Base-by-base conservation (phyloP, 2,797 vertebrate species). In the Silurus aristotelis region DNA sequence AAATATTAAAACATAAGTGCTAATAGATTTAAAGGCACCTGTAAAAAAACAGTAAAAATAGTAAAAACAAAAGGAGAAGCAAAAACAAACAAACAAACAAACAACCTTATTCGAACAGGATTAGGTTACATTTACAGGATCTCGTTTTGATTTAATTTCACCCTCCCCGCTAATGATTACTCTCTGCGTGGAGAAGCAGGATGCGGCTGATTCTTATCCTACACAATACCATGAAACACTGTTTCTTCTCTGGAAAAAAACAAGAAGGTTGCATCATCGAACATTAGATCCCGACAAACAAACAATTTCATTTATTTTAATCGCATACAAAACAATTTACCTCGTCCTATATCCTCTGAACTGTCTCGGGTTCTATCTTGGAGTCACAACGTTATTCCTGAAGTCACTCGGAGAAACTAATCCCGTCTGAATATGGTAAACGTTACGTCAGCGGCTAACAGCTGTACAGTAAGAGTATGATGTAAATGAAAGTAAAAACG, bases 11-110 rank as follows among this genome's bases (percentile, higher is more conserved):
- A 87, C 20, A 8, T 48, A 82, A 87, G 68, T 76, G 82, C 82
- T 63, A 78, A 43, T 67, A 87, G 12, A 80, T 70, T 25, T 52
- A 73, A 85, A 58, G 83, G 71, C 31, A 83, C 55, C 81, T 80
- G 73, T 46, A 87, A 85, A 86, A 67, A 84, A 78, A 77, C 78
- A 67, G 80, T 70, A 80, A 86, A 70, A 68, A 60, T 27, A 27
- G 66, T 17, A 25, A 52, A 64, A 79, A 63, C 5, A 43, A 25
- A 75, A 63, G 9, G 56, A 63, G 5, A 19, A 56, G 9, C 8
- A 9, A 56, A 56, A 56, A 9, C 55, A 14, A 56, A 56, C 14
- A 56, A 25, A 55, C 38, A 56, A 9, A 5, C 4, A 60, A 68
- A 5, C 12, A 22, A 27, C 14, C 61, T 46, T 68, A 68, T 81